Base-by-base conservation (phyloP, 2,888 invertebrate species). In the Griposia aprilina region DNA sequence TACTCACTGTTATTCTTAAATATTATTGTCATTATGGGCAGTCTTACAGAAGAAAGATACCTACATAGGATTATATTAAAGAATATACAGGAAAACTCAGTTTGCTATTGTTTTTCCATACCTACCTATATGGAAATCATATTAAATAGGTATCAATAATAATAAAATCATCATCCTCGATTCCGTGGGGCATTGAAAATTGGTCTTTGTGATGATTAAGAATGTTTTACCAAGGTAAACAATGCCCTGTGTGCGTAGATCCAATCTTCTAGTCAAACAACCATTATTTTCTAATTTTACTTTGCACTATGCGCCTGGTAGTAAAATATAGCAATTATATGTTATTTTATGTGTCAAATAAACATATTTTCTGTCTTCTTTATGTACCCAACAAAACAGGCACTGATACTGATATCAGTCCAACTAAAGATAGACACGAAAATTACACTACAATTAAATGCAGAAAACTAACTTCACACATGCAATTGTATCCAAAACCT, bases 361-460 rank as follows among this genome's bases (percentile, higher is more conserved):
- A 17, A 69, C 11, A 36, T 69, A 23, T 36, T 50, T 50, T 30
- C 2, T 30, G 20, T 30, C 17, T 36, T n/a, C 13, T 69, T 10
- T 30, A n/a, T 1, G 41, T 66, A 41, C 2, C 4, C 45, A 48
- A 59, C 4, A 66, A 55, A 60, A 36, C 36, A 69, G 55, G 55
- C 6, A 69, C 26, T 41, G 23, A 57, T 55, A 76, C 20, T 50
- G 20, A 55, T 59, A 78, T 70, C 68, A 76, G 26, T 73, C 60
- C 13, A 67, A 63, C 13, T 83, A 76, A 5, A n/a, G 48, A 26
- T 36, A 65, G 45, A 60, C 45, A 62, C 68, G 4, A 66, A n/a
- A 78, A 55, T 48, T 57, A 68, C 6, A 65, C 65, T 80, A 79
- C 36, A 63, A 84, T 63, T 84, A 85, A 84, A 84, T 85, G 86